These are phyloP conservation scores for Brachionus angularis DNA, from an alignment of 1,140 invertebrate genomes.

Conservation along the genomic window DNA sequence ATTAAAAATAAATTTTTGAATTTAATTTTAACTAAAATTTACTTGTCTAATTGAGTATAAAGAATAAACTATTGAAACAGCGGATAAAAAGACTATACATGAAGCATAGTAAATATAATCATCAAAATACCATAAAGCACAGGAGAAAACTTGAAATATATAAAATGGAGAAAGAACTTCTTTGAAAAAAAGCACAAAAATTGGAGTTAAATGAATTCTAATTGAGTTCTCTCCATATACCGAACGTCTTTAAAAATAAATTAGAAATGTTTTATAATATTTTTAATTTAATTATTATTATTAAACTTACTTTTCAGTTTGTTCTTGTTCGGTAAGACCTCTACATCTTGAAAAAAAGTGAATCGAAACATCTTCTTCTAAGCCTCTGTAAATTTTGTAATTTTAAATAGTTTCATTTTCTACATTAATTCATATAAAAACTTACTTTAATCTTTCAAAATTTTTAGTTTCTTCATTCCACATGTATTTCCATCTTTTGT, in stretches of 20 bases:
- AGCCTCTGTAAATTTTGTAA: not conserved
- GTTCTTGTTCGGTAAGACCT: slow-evolving; percentile 10
- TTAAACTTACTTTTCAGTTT: slow-evolving; percentile 26
- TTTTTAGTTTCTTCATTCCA: slow-evolving; percentile 12
- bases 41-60: slow-evolving; percentile 78
- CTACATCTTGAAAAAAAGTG: slow-evolving; percentile 6
- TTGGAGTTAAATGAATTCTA: slow-evolving; percentile 40
- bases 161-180: slow-evolving; percentile 51
- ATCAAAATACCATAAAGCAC: slow-evolving; percentile 55
- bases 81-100: slow-evolving; percentile 77
- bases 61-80: slow-evolving; percentile 74
- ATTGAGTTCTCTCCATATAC: slow-evolving; percentile 39
- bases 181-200: slow-evolving; percentile 10
- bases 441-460: slow-evolving; percentile 25
- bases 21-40: slow-evolving; percentile 46
- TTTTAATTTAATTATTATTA: not conserved
- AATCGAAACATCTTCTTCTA: slow-evolving; percentile 21
- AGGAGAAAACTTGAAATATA: slow-evolving; percentile 58
- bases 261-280: not conserved
- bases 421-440: not conserved
- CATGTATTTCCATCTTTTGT: slow-evolving; percentile 32
- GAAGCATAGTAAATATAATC: slow-evolving; percentile 43
- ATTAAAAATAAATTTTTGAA: not conserved
- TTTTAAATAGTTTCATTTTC: not conserved
- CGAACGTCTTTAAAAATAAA: slow-evolving; percentile 3